These are phyloP conservation scores for Nebria ingens DNA, from an alignment of 1,140 invertebrate species.

Conservation along the genomic window DNA sequence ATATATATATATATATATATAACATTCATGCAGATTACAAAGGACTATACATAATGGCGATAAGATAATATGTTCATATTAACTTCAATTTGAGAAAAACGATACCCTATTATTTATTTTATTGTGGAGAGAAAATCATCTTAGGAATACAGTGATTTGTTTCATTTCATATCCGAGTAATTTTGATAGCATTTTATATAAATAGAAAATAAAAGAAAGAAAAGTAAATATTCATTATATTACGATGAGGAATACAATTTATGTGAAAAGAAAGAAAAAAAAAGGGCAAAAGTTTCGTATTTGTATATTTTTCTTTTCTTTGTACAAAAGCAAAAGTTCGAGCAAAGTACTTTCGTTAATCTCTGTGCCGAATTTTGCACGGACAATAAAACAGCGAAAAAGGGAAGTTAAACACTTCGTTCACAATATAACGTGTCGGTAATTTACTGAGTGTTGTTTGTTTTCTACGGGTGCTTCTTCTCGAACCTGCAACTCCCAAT, in stretches of 20 bases:
- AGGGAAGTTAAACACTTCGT: slow-evolving; percentile 6
- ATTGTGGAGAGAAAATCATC: too few relatives aligned
- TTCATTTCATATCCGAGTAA: too few relatives aligned
- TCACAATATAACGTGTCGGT: slow-evolving; percentile 8
- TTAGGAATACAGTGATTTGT: too few relatives aligned
- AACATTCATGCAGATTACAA: too few relatives aligned
- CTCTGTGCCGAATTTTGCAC: slow-evolving; percentile 7
- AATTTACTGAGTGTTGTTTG: slow-evolving; percentile 8
- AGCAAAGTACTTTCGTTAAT: slow-evolving; percentile 6
- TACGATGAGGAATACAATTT: not conserved
- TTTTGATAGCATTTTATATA: not conserved
- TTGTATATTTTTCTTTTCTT: slow-evolving; percentile 1
- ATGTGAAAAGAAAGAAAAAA: too few relatives aligned
- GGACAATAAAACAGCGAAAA: slow-evolving; percentile 6
- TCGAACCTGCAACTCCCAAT: too few relatives aligned
- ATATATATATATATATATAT: too few relatives aligned
- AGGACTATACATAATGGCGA: too few relatives aligned
- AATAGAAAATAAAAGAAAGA: not conserved
- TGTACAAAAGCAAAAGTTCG: slow-evolving; percentile 1
- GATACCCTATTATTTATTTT: too few relatives aligned
- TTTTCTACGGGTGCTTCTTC: not conserved
- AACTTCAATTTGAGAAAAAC: too few relatives aligned
- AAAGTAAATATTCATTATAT: slow-evolving; percentile 9
- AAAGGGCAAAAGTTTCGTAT: slow-evolving; percentile 2
- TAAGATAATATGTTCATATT: too few relatives aligned